Conservation (phyloP, 2,888 invertebrate species). For the Melinopterus prodromus region DNA sequence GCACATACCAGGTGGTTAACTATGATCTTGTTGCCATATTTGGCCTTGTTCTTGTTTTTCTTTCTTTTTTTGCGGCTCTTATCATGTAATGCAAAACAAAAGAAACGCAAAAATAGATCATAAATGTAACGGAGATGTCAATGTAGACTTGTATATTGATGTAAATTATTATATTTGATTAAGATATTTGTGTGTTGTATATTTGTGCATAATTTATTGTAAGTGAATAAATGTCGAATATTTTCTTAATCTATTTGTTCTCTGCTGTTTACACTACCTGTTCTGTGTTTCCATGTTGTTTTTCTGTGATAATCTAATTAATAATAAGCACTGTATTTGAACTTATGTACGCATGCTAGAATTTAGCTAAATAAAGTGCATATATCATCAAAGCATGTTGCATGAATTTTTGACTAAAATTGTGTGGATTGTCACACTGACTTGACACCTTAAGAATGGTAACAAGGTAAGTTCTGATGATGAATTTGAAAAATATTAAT, state of each 20-base stretch:
- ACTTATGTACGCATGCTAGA: neutral
- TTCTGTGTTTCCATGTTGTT: neutral
- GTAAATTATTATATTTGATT: neutral
- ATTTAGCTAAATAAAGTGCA: neutral
- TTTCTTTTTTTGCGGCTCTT: conserved; percentile 73
- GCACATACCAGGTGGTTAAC: conserved; percentile 74
- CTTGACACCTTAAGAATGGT: neutral
- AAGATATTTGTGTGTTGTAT: conserved; percentile 16
- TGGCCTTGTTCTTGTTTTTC: conserved; percentile 77
- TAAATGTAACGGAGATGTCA: neutral
- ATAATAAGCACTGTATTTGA: neutral
- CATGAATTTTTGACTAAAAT: conserved; percentile 21
- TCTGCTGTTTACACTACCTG: neutral
- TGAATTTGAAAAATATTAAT: too few relatives aligned
- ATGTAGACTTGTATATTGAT: conserved; percentile 11
- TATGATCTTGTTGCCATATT: conserved; percentile 79
- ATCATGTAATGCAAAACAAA: conserved; percentile 24
- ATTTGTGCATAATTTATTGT: conserved; percentile 23
- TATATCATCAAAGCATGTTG: conserved; percentile 13
- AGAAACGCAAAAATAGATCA: neutral
- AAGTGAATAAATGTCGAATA: conserved; percentile 25
- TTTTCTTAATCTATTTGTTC: neutral
- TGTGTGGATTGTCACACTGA: neutral
- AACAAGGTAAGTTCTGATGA: neutral
- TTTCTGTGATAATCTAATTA: neutral